These are phyloP conservation scores for Chymomyza costata DNA, from an alignment of 1,140 invertebrate genomes.

Conservation along the genomic window DNA sequence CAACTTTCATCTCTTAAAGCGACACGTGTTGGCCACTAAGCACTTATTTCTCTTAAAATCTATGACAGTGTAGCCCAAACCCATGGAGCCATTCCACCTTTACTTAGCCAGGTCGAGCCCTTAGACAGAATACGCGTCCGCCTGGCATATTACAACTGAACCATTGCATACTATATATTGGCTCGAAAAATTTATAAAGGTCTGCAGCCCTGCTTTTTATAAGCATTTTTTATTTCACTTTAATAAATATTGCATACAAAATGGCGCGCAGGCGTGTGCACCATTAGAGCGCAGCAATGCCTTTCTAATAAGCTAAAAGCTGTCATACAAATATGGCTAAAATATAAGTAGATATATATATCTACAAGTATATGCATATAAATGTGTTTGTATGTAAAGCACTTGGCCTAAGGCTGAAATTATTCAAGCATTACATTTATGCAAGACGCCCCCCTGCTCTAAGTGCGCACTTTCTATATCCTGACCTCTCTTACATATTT, in stretches of 20 bases:
- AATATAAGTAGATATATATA: slow-evolving; percentile 55
- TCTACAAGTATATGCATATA: background rate
- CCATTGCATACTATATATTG: too few relatives aligned
- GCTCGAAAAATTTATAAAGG: too few relatives aligned
- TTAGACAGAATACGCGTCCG: too few relatives aligned
- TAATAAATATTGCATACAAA: slow-evolving; percentile 63
- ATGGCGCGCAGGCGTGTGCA: slow-evolving; percentile 11
- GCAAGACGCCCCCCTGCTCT: slow-evolving; percentile 25
- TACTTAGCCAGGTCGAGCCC: too few relatives aligned
- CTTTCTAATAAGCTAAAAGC: slow-evolving; percentile 51
- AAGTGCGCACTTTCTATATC: slow-evolving; percentile 1
- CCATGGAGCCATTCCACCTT: too few relatives aligned
- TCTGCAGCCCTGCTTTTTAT: too few relatives aligned
- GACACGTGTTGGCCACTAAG: too few relatives aligned
- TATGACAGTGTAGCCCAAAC: too few relatives aligned
- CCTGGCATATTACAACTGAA: too few relatives aligned
- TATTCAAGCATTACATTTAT: slow-evolving; percentile 55
- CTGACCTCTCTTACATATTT: too few relatives aligned
- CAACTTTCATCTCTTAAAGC: too few relatives aligned
- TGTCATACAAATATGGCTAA: slow-evolving; percentile 41
- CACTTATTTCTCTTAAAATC: too few relatives aligned
- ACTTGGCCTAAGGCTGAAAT: slow-evolving; percentile 55
- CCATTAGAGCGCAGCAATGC: slow-evolving; percentile 8
- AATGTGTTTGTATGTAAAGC: slow-evolving; percentile 4
- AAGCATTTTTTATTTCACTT: slow-evolving; percentile 48